These are phyloP conservation scores for Plotosus lineatus DNA, from an alignment of 2,113 vertebrate genomes.

Conservation along the genomic window DNA sequence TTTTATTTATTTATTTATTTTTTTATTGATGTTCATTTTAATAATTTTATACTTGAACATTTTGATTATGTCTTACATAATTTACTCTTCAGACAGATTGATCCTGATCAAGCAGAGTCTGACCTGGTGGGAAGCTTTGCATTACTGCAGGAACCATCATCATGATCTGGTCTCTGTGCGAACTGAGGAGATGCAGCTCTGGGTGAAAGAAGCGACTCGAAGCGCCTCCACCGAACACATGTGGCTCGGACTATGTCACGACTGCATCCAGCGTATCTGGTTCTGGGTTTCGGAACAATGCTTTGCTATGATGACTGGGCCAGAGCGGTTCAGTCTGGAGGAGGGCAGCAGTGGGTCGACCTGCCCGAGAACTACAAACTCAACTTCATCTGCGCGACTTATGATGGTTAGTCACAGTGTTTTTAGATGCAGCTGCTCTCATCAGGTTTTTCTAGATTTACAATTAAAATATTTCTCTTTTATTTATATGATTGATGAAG, in stretches of 20 bases:
- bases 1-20: too few relatives aligned
- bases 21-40: too few relatives aligned
- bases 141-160: conserved; percentile 9
- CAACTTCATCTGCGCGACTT: conserved; percentile 42
- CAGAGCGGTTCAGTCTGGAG: conserved; percentile 13
- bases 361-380: conserved; percentile 8
- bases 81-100: neutral
- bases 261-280: too few relatives aligned
- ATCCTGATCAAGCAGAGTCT: neutral
- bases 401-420: neutral
- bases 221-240: too few relatives aligned
- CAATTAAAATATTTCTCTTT: too few relatives aligned
- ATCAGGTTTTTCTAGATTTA: too few relatives aligned
- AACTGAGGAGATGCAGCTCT: too few relatives aligned
- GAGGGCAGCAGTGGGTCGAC: conserved; percentile 19
- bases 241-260: conserved; percentile 35
- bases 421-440: too few relatives aligned
- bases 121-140: conserved; percentile 28
- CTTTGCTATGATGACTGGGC: neutral
- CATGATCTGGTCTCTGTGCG: conserved; percentile 30
- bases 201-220: too few relatives aligned
- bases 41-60: too few relatives aligned
- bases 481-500: too few relatives aligned
- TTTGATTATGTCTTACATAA: too few relatives aligned
- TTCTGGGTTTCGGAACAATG: neutral